Conservation (phyloP, 2,888 invertebrate genomes). For the Apamea epomidion region DNA sequence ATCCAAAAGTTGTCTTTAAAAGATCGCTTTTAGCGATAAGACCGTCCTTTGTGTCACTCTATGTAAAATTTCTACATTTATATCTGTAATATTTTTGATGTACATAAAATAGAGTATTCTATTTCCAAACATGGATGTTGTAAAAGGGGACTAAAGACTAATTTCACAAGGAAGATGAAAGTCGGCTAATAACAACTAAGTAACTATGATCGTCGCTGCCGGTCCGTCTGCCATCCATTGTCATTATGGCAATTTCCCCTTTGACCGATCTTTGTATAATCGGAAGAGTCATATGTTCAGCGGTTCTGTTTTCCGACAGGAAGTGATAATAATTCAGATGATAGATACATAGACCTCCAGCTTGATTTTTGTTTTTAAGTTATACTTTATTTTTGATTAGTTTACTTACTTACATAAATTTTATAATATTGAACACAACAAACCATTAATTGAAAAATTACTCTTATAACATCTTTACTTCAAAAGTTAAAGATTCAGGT, state of each 20-base stretch:
- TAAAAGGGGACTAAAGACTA: background rate
- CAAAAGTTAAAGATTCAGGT: background rate
- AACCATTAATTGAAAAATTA: background rate
- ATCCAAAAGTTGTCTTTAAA: background rate
- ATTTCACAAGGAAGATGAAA: background rate
- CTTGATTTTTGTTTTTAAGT: background rate
- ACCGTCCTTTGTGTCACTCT: no score
- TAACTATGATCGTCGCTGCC: background rate
- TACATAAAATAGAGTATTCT: background rate
- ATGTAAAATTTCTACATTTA: background rate
- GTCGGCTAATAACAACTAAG: background rate
- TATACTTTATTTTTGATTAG: background rate
- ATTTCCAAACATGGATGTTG: background rate
- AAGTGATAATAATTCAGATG: background rate
- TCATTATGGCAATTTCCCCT: conserved; percentile 13
- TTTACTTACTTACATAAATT: background rate
- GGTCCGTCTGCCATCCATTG: background rate
- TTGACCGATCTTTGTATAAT: conserved; percentile 10
- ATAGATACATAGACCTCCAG: background rate
- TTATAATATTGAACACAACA: background rate
- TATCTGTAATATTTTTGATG: background rate
- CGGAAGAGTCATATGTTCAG: background rate
- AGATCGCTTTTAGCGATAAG: background rate
- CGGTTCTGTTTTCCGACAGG: no score
- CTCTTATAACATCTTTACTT: no score